Percentiles rank a stretch among this genome's conserved stretches.
phyloP scores from a whole-genome alignment of 1,140 invertebrate genomes.

The Pseudomyrmex flavicornis region DNA sequence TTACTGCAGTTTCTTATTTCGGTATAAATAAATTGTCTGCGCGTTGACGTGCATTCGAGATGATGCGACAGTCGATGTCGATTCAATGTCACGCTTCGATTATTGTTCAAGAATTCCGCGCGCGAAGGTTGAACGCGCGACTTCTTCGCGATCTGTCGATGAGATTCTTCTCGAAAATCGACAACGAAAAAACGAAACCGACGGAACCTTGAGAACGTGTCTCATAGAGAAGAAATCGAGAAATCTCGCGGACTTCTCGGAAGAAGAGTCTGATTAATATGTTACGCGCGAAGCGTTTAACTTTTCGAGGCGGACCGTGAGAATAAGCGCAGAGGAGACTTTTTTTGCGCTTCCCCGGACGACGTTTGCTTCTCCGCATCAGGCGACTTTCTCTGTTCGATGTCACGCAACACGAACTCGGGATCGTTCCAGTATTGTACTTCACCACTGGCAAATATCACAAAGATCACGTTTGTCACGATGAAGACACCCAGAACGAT shows the following conservation, averaged over 20 bases:
- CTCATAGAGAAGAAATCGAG: background rate
- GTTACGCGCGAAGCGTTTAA: background rate
- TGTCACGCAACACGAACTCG: slow-evolving; percentile 69
- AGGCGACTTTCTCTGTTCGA: slow-evolving; percentile 5
- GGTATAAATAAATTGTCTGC: background rate
- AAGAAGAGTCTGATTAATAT: background rate
- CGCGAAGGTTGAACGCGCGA: background rate
- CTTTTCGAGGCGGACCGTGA: background rate
- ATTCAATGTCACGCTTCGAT: background rate
- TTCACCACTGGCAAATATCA: slow-evolving; percentile 90
- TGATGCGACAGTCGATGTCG: background rate
- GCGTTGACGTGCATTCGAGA: background rate
- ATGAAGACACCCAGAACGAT: slow-evolving; percentile 91
- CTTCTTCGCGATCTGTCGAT: slow-evolving; percentile 4
- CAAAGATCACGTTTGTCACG: slow-evolving; percentile 90
- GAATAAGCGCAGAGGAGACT: background rate
- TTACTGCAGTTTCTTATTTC: background rate
- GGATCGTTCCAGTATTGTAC: slow-evolving; percentile 90
- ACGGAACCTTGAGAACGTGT: background rate
- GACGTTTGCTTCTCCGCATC: background rate
- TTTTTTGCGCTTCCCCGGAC: background rate
- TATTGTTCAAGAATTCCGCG: slow-evolving; percentile 17
- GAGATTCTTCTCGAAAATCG: slow-evolving; percentile 8
- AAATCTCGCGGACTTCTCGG: background rate
- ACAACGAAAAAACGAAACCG: background rate